Evolutionary conservation across 2,113 vertebrate species (phyloP).

Genomic region (Scomber japonicus): DNA sequence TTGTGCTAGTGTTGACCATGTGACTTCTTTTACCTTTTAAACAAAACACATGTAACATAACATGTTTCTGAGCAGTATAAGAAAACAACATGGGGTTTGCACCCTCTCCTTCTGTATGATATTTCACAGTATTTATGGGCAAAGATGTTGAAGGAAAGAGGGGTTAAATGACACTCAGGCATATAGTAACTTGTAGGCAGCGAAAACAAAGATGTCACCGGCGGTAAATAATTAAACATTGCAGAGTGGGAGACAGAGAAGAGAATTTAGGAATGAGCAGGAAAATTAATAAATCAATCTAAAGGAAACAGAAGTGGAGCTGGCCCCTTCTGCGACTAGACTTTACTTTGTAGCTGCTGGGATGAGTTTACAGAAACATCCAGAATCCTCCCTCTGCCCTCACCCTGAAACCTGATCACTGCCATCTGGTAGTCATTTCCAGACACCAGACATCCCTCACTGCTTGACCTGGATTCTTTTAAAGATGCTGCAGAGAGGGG

Average conservation of each 20-base stretch:
- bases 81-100: conserved; percentile 40
- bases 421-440: conserved; percentile 83
- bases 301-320: conserved; percentile 24
- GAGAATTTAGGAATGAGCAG: neutral
- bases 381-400: conserved; percentile 51
- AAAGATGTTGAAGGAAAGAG: neutral
- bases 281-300: neutral
- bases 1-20: neutral
- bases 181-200: neutral
- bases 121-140: conserved; percentile 29
- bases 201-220: neutral
- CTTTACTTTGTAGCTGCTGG: conserved; percentile 69
- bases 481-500: conserved; percentile 65
- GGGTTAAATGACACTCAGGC: conserved; percentile 21
- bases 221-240: neutral
- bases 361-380: conserved; percentile 76
- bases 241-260: neutral
- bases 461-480: conserved; percentile 79
- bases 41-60: conserved; percentile 41
- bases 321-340: conserved; percentile 53
- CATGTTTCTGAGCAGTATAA: conserved; percentile 15
- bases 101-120: conserved; percentile 23
- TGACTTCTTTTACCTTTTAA: conserved; percentile 31
- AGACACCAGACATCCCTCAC: conserved; percentile 67
- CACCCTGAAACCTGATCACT: conserved; percentile 75